Evolutionary conservation across 2,113 vertebrate genomes (phyloP).

Genomic region (Etheostoma spectabile): DNA sequence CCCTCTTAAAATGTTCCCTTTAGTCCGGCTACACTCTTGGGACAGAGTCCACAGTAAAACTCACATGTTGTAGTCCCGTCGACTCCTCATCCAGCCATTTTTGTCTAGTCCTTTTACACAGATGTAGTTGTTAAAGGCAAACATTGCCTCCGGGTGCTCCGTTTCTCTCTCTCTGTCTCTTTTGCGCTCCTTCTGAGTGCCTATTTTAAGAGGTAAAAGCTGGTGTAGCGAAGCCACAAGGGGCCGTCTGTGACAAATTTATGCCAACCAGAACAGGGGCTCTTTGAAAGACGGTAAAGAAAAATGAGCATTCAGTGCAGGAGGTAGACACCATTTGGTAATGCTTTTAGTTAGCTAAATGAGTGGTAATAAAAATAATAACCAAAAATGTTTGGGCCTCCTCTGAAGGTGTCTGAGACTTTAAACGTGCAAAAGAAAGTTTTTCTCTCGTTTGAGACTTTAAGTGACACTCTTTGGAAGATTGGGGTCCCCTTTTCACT

Average conservation of each 20-base stretch:
- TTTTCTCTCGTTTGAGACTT: not conserved
- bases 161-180: constrained; percentile 38
- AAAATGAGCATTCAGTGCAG: constrained; percentile 3
- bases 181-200: constrained; percentile 46
- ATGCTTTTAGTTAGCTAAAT: not conserved
- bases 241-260: constrained; percentile 57
- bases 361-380: not conserved
- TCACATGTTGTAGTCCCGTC: not conserved
- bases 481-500: not conserved
- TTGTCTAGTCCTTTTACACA: not conserved
- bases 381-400: not conserved
- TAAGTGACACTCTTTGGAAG: not conserved
- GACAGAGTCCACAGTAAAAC: not conserved
- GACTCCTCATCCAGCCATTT: not conserved
- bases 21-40: not conserved
- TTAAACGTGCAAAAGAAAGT: not conserved
- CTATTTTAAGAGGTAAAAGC: constrained; percentile 74
- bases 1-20: not conserved
- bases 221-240: constrained; percentile 51
- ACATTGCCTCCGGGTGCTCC: constrained; percentile 39
- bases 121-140: constrained; percentile 47
- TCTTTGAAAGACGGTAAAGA: constrained; percentile 40
- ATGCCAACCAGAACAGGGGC: constrained; percentile 41
- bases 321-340: not conserved
- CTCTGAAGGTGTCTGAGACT: not conserved